A percentile compares a stretch with the other conserved stretches of the same genome.
Conservation (phyloP, 2,888 invertebrate genomes). For the Plutella xylostella region DNA sequence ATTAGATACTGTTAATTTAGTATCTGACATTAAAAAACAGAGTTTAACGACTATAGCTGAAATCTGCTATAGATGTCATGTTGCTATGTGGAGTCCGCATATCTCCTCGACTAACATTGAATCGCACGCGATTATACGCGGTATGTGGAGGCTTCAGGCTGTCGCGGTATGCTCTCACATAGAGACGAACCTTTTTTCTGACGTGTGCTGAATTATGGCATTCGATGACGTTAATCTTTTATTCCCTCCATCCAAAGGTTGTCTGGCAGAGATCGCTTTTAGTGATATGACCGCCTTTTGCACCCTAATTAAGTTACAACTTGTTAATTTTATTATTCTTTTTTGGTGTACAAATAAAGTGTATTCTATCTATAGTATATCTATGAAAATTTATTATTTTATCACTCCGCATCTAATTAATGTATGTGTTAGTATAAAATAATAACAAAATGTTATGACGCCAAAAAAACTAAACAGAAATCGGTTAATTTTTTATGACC, state of each 20-base stretch:
- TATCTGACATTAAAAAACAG: too few species aligned
- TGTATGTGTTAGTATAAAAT: too few species aligned
- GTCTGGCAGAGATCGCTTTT: not conserved
- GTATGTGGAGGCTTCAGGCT: too few species aligned
- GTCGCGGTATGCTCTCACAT: constrained; percentile 24
- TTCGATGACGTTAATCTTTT: not conserved
- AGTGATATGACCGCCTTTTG: not conserved
- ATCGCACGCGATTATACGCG: constrained; percentile 51
- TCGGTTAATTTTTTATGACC: too few species aligned
- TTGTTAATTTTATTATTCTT: not conserved
- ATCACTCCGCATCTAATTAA: too few species aligned
- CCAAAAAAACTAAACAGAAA: too few species aligned
- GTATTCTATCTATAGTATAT: too few species aligned
- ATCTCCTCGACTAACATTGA: constrained; percentile 29
- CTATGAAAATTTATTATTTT: too few species aligned
- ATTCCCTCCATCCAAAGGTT: not conserved
- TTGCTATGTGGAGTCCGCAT: not conserved
- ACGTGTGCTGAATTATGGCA: not conserved
- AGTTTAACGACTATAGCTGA: too few species aligned
- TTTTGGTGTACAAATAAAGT: too few species aligned
- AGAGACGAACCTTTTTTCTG: constrained; percentile 1
- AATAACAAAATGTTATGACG: too few species aligned
- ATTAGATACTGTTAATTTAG: not conserved
- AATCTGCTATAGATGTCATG: too few species aligned
- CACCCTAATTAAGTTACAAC: not conserved